Conservation (phyloP, 1,140 invertebrate species). For the Pogonognathellus flavescens region DNA sequence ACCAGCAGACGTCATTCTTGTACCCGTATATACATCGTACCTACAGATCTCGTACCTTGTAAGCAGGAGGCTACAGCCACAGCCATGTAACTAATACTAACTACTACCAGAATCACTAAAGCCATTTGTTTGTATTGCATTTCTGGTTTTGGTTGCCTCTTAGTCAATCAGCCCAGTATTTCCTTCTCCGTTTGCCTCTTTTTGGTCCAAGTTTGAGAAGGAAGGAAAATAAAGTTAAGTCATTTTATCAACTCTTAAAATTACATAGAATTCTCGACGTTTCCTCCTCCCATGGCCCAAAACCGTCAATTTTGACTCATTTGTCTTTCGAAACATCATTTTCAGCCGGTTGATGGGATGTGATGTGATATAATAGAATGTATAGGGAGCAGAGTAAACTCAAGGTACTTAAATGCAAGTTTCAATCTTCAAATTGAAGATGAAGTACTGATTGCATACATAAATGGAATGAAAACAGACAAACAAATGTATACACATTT, state of each 20-base stretch:
- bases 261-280: constrained; percentile 42
- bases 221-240: constrained; percentile 1
- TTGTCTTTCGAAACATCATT: constrained; percentile 44
- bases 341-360: constrained; percentile 9
- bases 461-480: neutral
- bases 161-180: neutral
- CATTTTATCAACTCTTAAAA: constrained; percentile 48
- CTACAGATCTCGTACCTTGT: too few species aligned
- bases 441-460: neutral
- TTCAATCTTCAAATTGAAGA: constrained; percentile 36
- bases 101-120: neutral
- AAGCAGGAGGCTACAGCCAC: neutral
- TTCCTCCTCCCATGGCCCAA: constrained; percentile 42
- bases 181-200: neutral
- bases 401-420: constrained; percentile 14
- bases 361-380: constrained; percentile 2
- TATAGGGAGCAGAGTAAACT: neutral
- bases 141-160: neutral
- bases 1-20: too few species aligned
- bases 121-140: constrained; percentile 1
- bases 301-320: constrained; percentile 48
- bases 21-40: too few species aligned
- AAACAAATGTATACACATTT: neutral
- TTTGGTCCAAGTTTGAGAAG: neutral
- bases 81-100: too few species aligned